Evolutionary conservation across 1,140 invertebrate species (phyloP), one percentile per base, ranked within the genome.

Genomic region (Anoplophora glabripennis): DNA sequence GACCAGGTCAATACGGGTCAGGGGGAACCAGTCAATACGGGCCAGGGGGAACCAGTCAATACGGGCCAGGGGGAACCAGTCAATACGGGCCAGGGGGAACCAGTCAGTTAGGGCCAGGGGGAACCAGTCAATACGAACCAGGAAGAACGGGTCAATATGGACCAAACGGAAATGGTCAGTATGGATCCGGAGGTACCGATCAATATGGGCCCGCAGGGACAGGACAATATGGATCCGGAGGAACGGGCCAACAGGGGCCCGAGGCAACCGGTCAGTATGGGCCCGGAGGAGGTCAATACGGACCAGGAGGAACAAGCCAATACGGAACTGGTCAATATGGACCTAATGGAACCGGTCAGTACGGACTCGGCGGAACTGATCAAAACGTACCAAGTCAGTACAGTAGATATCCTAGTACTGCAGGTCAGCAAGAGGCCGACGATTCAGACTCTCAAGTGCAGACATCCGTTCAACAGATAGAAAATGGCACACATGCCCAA

Each of bases 371-470:
- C 11, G 47, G 15, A 55, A 42, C 14, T 37, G 54, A 46, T 28
- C 9, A 45, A 37, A 8, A 61, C 37, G 47, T 17, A 37, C 48
- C 47, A 18, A 57, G 62, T 33, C 48, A 35, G 38, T 28, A 28
- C n/a, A n/a, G n/a, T 28, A 28, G 21, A 28, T 28, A 28, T 28
- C 21, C 21, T 28, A 28, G 21, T 28, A 28, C 2, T 33, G 37
- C 35, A 17, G 18, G 47, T 54, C 8, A 33, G 4, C 74, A 72
- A 33, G 74, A 75, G n/a, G 74, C 76, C 7, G 83, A 84, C 64
- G 84, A 82, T 59, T 80, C 85, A 40, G 86, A 90, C 70, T 89
- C 89, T 0, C 86, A 89, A 78, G 88, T 88, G 4, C 82, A 87
- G 76, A 88, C 85, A 48, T 84, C 81, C 46, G 81, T 90, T 11